These are phyloP conservation scores for Pachycephala philippinensis DNA, from an alignment of 2,113 vertebrate genomes.

Conservation along the genomic window DNA sequence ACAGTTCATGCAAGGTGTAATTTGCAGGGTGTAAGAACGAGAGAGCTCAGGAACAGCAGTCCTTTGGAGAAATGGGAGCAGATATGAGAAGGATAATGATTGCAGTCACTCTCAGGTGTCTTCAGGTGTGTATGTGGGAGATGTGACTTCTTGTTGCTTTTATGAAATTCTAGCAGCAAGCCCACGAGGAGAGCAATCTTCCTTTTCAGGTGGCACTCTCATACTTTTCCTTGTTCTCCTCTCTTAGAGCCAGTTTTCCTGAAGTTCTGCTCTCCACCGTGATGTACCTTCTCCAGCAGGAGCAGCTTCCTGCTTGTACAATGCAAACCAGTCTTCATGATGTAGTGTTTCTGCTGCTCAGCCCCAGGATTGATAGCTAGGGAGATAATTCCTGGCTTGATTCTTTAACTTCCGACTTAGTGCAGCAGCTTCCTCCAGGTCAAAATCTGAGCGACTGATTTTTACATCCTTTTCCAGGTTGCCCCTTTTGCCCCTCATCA, in stretches of 20 bases:
- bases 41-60: background rate
- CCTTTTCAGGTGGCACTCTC: background rate
- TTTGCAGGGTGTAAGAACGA: background rate
- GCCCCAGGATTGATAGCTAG: background rate
- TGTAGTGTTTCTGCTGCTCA: background rate
- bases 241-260: background rate
- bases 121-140: background rate
- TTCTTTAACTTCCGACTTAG: background rate
- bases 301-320: background rate
- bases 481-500: background rate
- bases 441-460: background rate
- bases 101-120: background rate
- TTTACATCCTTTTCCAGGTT: background rate
- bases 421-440: background rate
- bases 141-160: background rate
- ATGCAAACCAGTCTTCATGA: accelerated
- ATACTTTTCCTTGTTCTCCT: background rate
- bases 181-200: background rate
- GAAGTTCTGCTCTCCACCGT: background rate
- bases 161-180: background rate
- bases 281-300: background rate
- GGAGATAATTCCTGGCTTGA: background rate
- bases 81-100: background rate
- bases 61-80: background rate
- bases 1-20: background rate